A percentile compares a stretch with the other conserved stretches of the same genome.
phyloP scores from a whole-genome alignment of 2,888 invertebrate genomes.

The Melipona beecheii region DNA sequence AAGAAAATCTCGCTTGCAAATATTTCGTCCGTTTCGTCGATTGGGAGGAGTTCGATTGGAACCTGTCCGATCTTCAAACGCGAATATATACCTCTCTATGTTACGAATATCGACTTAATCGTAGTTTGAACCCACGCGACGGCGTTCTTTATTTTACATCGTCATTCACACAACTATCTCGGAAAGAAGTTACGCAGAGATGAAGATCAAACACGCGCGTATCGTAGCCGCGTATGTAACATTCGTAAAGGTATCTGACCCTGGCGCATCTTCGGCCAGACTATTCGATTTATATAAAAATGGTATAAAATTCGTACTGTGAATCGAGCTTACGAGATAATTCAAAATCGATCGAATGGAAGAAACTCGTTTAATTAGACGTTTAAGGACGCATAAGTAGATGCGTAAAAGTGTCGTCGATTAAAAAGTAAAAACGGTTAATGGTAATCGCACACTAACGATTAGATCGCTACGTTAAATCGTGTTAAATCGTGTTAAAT shows the following conservation, averaged over 20 bases:
- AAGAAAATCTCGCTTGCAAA: constrained; percentile 33
- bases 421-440: constrained; percentile 32
- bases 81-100: background rate
- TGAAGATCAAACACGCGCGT: constrained; percentile 6
- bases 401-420: constrained; percentile 23
- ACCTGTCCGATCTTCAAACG: background rate
- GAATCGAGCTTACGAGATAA: constrained; percentile 47
- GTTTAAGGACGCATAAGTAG: constrained; percentile 28
- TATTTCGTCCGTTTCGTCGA: constrained; percentile 9
- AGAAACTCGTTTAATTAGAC: constrained; percentile 39
- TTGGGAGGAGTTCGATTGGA: background rate
- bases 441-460: constrained; percentile 13
- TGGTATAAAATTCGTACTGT: constrained; percentile 59
- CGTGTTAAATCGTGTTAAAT: constrained; percentile 30
- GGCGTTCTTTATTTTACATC: constrained; percentile 13
- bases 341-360: constrained; percentile 47
- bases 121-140: constrained; percentile 4
- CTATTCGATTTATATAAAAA: constrained; percentile 53
- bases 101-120: background rate
- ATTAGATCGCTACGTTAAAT: constrained; percentile 28
- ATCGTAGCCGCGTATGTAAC: constrained; percentile 2
- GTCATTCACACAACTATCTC: constrained; percentile 16
- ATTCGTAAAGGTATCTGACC: constrained; percentile 6
- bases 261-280: constrained; percentile 2
- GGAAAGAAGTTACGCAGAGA: constrained; percentile 20